These are phyloP conservation scores for Bombus affinis DNA, from an alignment of 1,140 invertebrate species.

Conservation along the genomic window DNA sequence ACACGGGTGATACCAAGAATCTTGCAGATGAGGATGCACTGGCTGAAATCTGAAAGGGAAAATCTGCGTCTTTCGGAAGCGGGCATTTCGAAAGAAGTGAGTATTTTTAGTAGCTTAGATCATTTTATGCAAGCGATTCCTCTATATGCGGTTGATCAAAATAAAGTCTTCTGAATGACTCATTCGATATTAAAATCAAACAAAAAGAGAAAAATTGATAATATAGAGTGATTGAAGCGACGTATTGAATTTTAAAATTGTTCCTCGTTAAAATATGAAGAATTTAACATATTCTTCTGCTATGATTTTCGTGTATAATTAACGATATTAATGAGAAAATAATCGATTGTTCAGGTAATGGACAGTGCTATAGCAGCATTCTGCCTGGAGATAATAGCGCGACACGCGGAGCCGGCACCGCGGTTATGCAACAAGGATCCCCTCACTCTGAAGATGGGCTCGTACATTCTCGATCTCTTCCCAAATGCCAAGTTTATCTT, in stretches of 20 bases:
- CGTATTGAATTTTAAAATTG: too few relatives aligned
- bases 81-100: conserved; percentile 94
- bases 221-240: too few relatives aligned
- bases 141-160: background rate
- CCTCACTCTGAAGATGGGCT: conserved; percentile 97
- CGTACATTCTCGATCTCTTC: conserved; percentile 90
- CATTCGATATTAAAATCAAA: too few relatives aligned
- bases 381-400: conserved; percentile 97
- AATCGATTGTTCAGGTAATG: conserved; percentile 85
- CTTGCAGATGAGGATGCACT: conserved; percentile 95
- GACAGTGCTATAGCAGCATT: conserved; percentile 98
- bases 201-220: too few relatives aligned
- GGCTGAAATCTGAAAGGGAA: conserved; percentile 96
- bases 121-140: too few relatives aligned
- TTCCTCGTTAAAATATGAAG: too few relatives aligned
- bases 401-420: conserved; percentile 96
- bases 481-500: conserved; percentile 97
- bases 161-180: background rate
- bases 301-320: background rate
- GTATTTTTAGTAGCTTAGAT: background rate
- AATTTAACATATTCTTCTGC: background rate
- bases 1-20: conserved; percentile 98
- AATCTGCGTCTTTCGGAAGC: conserved; percentile 94
- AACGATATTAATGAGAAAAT: background rate
- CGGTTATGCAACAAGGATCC: conserved; percentile 99